Evolutionary conservation across 2,888 invertebrate species (phyloP), one percentile per base, ranked within the genome.

Genomic region (Pterostichus niger): DNA sequence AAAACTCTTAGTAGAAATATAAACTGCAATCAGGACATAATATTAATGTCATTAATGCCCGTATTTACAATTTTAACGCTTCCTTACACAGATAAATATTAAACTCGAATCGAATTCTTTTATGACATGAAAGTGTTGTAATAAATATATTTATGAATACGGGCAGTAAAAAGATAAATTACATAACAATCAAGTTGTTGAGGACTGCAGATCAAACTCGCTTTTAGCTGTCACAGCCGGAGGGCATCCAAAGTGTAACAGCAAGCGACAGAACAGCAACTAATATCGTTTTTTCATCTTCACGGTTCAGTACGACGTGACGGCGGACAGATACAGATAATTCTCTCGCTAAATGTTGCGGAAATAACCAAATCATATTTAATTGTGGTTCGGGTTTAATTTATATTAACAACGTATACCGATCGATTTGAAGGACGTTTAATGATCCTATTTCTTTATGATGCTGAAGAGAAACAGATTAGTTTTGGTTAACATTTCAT

Each of bases 301-400:
- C 35, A 64, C 35, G 64, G 64, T 64, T 64, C 64, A 64, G 64
- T 35, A 13, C 17, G 10, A 10, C 24, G 24, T 7, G 10, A 10
- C 24, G 24, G 2, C 24, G 3, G 24, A 24, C 17, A 17, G 24
- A 59, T 2, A n/a, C 35, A 64, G 35, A 76, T 44, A 54, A 54
- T 78, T 59, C 17, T 40, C 15, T 77, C 61, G 71, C 24, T 81
- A 81, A 81, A 81, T 71, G 81, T 73, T 81, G 73, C 81, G 81
- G 81, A 81, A 81, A 81, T 81, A 68, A 24, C 44, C 54, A 81
- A 81, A 71, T 81, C 71, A 81, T 52, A 52, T 44, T 31, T 78
- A 24, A 24, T 24, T 24, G 24, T 24, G 24, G 24, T 78, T 35
- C 77, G 4, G 77, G 56, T 75, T 75, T 52, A 33, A 76, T 54